phyloP scores from a whole-genome alignment of 2,797 vertebrate species.

The Tympanoctomys barrerae region DNA sequence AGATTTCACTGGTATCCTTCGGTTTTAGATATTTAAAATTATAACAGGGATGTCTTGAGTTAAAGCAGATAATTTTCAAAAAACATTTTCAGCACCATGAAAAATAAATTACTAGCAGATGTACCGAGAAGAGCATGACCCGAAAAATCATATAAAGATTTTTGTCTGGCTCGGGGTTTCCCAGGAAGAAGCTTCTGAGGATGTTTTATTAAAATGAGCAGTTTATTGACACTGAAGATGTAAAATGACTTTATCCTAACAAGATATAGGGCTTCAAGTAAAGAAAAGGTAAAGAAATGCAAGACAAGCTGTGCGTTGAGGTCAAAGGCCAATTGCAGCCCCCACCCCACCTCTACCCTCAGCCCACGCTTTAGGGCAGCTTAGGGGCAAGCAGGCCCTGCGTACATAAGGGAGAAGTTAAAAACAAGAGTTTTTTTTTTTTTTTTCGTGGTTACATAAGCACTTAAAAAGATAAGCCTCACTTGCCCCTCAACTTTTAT shows the following conservation, averaged over 20 bases:
- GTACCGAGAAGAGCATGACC: background rate
- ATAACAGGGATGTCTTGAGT: background rate
- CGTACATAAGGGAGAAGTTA: background rate
- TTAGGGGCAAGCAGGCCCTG: background rate
- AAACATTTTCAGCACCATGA: background rate
- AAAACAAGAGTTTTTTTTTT: background rate
- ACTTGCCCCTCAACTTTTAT: conserved; percentile 52
- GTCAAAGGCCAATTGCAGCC: background rate
- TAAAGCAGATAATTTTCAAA: conserved; percentile 38
- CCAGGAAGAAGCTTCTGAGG: conserved; percentile 11
- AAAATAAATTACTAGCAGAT: conserved; percentile 22
- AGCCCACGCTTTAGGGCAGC: background rate
- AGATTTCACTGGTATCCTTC: background rate
- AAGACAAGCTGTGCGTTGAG: background rate
- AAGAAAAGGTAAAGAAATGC: background rate
- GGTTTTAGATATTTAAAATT: background rate
- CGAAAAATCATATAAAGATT: conserved; percentile 40
- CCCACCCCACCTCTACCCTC: background rate
- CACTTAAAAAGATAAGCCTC: conserved; percentile 29
- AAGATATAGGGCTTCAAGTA: background rate
- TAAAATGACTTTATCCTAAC: conserved; percentile 2
- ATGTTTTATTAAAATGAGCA: background rate
- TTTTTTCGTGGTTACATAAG: conserved; percentile 45
- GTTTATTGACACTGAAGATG: conserved; percentile 24
- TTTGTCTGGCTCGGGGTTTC: background rate